phyloP scores from a whole-genome alignment of 1,140 invertebrate species.

The Sinella curviseta region DNA sequence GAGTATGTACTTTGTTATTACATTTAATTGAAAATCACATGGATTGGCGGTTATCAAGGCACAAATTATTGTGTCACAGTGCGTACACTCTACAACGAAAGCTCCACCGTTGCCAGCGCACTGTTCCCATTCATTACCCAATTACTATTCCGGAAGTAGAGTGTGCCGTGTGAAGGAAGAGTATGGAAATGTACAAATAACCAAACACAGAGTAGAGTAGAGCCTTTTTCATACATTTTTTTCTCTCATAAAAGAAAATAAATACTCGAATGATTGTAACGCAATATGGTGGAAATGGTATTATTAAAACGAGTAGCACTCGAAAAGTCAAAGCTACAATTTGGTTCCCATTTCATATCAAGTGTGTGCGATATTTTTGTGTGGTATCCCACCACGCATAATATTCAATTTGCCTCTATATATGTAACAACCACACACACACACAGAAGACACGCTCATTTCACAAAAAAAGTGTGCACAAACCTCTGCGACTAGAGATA shows the following conservation, averaged over 20 bases:
- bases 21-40: too few relatives aligned
- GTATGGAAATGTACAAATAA: not conserved
- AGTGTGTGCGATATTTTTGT: too few relatives aligned
- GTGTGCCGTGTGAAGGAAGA: not conserved
- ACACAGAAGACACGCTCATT: not conserved
- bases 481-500: not conserved
- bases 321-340: too few relatives aligned
- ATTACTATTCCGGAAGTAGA: slow-evolving; percentile 17
- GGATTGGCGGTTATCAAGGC: not conserved
- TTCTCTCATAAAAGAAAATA: not conserved
- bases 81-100: not conserved
- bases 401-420: too few relatives aligned
- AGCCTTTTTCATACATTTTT: not conserved
- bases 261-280: too few relatives aligned
- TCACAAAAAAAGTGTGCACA: not conserved
- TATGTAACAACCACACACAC: not conserved
- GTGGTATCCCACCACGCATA: too few relatives aligned
- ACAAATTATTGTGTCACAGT: not conserved
- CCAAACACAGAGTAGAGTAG: not conserved
- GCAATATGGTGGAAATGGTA: not conserved
- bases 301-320: too few relatives aligned
- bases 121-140: slow-evolving; percentile 15
- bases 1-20: too few relatives aligned
- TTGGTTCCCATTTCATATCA: too few relatives aligned
- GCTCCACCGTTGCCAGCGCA: not conserved